Percentiles rank a stretch among this genome's conserved stretches.
These are phyloP conservation scores for Brachionus rubens DNA, from an alignment of 1,140 invertebrate species.

Conservation along the genomic window DNA sequence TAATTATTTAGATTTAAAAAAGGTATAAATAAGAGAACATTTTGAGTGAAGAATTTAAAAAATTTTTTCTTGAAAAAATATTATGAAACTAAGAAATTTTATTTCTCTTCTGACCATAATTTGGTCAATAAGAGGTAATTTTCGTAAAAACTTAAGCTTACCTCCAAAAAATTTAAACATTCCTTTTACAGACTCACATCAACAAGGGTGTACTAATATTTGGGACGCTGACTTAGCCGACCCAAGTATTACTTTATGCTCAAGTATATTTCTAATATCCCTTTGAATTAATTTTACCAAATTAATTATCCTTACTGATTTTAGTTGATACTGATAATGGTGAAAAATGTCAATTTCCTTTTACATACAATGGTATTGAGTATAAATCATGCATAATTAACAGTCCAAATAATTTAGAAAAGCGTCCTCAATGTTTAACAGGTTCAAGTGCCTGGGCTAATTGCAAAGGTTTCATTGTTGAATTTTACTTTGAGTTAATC, in stretches of 20 bases:
- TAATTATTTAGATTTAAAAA: no score
- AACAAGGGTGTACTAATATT: neutral
- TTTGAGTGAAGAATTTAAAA: no score
- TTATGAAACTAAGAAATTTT: no score
- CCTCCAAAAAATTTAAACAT: no score
- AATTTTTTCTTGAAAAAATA: no score
- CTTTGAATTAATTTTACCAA: no score
- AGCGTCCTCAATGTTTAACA: neutral
- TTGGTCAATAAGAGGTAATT: no score
- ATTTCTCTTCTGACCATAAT: no score
- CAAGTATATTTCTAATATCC: neutral
- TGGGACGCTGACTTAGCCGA: constrained; percentile 23
- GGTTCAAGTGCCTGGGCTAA: neutral
- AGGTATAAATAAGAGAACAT: no score
- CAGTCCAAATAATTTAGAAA: neutral
- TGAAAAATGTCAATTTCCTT: constrained; percentile 26
- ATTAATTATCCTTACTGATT: no score
- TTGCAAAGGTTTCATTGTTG: neutral
- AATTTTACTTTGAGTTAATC: neutral
- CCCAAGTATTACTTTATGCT: neutral
- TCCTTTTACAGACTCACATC: neutral
- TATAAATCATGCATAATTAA: constrained; percentile 16
- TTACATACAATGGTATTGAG: neutral
- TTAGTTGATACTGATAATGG: neutral
- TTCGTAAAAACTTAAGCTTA: no score